Conservation (phyloP, 2,888 invertebrate species). For the Camponotus fellah region DNA sequence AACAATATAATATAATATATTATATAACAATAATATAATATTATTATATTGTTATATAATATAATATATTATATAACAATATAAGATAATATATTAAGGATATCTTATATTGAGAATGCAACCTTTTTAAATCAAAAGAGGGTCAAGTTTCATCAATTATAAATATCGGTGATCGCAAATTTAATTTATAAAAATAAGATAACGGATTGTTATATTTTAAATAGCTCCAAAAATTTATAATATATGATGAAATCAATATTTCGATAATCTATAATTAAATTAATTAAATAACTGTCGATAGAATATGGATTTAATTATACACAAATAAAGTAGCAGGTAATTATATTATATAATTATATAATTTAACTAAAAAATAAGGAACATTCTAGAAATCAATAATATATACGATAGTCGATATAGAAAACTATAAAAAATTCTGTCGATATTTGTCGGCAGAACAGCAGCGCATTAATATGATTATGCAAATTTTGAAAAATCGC, state of each 20-base stretch:
- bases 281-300: slow-evolving; percentile 43
- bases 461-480: slow-evolving; percentile 12
- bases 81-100: too few species aligned
- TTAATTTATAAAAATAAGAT: slow-evolving; percentile 16
- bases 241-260: slow-evolving; percentile 25
- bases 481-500: not conserved
- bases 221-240: not conserved
- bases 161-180: not conserved
- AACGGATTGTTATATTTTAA: not conserved
- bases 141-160: not conserved
- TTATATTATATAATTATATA: slow-evolving; percentile 1
- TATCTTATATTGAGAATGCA: slow-evolving; percentile 11
- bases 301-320: slow-evolving; percentile 30
- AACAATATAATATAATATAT: slow-evolving; percentile 26
- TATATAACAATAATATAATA: too few species aligned
- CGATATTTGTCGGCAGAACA: not conserved
- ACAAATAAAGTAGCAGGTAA: slow-evolving; percentile 30
- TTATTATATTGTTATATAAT: too few species aligned
- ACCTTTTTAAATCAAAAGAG: slow-evolving; percentile 23
- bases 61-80: too few species aligned
- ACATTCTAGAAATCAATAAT: slow-evolving; percentile 36
- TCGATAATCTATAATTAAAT: slow-evolving; percentile 1
- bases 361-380: slow-evolving; percentile 22
- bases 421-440: slow-evolving; percentile 2
- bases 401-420: slow-evolving; percentile 1